Base-by-base conservation (phyloP, 2,888 invertebrate species). In the Epinotia ramella region DNA sequence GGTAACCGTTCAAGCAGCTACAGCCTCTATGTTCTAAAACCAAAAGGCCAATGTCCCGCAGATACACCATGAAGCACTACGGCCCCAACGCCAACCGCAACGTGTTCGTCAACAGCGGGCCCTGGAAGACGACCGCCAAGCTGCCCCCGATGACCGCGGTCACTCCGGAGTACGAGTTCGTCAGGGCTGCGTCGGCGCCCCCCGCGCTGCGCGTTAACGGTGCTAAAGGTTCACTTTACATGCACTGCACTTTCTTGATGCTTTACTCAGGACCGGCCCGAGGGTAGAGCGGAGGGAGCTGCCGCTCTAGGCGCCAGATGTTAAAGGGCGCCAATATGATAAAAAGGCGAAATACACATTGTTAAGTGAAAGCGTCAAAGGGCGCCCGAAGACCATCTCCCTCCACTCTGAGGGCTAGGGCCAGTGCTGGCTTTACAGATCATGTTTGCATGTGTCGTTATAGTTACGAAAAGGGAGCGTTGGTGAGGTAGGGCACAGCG, bases 221-320 rank as follows among this genome's bases (percentile, higher is more conserved):
- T 89, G 93, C 89, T 91, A 91, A 89, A 91, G 88, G 88, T 91
- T 90, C 84, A 87, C 78, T 87, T 72, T 81, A 78, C 75, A 80
- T 78, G 88, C 90, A 89, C 86, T 80, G 87, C 89, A 90, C 90
- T 78, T 49, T 65, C 78, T 80, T 81, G 78, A 20, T 18, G 68
- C 40, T 9, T 74, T 28, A 28, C 24, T 28, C 24, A 28, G 24
- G 1, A 3, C 3, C 24, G 24, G 24, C 3, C 24, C 24, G 24
- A 28, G 24, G 24, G 24, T 28, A 2, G 24, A 28, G 24, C 24
- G 24, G 3, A 28, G 24, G 24, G 24, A 28, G 24, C 24, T 28
- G 3, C 3, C 24, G 24, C 3, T 28, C 3, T 28, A 28, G 24
- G 24, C 24, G 24, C 24, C 24, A 20, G 20, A 20, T 20, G 20